A percentile compares a stretch with the other conserved stretches of the same genome.
phyloP scores from a whole-genome alignment of 2,113 vertebrate genomes.

The Oreochromis spilurus region DNA sequence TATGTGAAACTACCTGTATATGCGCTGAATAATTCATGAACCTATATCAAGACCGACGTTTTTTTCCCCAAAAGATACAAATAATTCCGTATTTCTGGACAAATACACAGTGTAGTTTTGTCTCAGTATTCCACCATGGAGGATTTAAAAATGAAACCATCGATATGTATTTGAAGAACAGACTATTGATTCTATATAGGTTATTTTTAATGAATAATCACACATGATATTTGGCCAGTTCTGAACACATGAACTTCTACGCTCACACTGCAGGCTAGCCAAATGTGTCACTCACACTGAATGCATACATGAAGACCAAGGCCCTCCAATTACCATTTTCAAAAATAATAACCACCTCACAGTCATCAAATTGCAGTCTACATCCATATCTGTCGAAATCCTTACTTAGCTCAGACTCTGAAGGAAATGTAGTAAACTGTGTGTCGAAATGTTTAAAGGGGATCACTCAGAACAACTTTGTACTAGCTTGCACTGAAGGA shows the following conservation, averaged over 20 bases:
- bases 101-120: neutral
- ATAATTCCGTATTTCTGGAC: neutral
- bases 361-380: neutral
- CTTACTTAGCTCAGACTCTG: neutral
- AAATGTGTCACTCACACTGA: neutral
- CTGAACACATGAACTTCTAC: neutral
- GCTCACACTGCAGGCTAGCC: too few relatives aligned
- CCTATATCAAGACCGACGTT: neutral
- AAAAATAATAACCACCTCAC: neutral
- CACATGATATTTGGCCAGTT: neutral
- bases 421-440: neutral
- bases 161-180: too few relatives aligned
- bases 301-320: neutral
- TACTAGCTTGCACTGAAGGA: neutral
- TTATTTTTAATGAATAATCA: neutral
- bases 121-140: too few relatives aligned
- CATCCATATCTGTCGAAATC: neutral
- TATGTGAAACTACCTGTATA: neutral
- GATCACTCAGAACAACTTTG: neutral
- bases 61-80: neutral
- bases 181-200: neutral
- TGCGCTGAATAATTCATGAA: neutral
- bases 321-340: neutral
- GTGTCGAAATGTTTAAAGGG: neutral
- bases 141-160: too few relatives aligned